phyloP scores from a whole-genome alignment of 2,113 vertebrate species.

The Pollimyrus isidori region DNA sequence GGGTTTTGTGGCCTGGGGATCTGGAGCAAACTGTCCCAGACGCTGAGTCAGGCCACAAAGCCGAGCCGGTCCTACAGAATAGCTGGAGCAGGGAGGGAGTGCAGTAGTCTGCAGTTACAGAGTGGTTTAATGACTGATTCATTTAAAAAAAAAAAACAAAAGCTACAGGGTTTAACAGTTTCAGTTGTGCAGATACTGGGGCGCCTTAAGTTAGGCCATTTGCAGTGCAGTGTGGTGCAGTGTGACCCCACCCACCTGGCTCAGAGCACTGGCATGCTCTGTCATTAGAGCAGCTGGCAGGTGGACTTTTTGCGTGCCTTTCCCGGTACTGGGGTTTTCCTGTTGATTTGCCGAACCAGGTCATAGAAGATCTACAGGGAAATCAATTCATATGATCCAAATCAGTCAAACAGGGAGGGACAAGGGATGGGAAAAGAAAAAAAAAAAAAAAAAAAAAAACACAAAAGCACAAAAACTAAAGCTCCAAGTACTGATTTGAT shows the following conservation, averaged over 20 bases:
- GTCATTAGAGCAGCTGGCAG: constrained; percentile 75
- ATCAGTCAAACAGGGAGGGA: not conserved
- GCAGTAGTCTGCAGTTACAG: not conserved
- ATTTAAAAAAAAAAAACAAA: not conserved
- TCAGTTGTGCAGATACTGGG: not conserved
- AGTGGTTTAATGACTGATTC: not conserved
- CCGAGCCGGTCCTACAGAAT: not conserved
- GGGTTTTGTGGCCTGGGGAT: not conserved
- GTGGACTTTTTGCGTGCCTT: constrained; percentile 84
- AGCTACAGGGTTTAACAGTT: not conserved
- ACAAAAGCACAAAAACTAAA: no score
- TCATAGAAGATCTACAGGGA: constrained; percentile 78
- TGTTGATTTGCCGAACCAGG: constrained; percentile 91
- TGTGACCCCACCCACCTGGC: constrained; percentile 64
- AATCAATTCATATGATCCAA: not conserved
- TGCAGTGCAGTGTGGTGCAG: not conserved
- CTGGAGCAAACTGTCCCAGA: not conserved
- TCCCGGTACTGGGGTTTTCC: constrained; percentile 84
- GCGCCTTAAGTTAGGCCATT: no score
- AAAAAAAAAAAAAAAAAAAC: no score
- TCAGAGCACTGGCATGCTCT: constrained; percentile 77
- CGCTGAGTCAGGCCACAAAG: not conserved
- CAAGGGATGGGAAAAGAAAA: constrained; percentile 24
- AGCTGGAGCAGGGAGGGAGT: not conserved
- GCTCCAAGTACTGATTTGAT: not conserved